Percentiles rank a stretch among this genome's conserved stretches.
These are phyloP conservation scores for Tapirus terrestris DNA, from an alignment of 2,113 vertebrate species.

Conservation along the genomic window DNA sequence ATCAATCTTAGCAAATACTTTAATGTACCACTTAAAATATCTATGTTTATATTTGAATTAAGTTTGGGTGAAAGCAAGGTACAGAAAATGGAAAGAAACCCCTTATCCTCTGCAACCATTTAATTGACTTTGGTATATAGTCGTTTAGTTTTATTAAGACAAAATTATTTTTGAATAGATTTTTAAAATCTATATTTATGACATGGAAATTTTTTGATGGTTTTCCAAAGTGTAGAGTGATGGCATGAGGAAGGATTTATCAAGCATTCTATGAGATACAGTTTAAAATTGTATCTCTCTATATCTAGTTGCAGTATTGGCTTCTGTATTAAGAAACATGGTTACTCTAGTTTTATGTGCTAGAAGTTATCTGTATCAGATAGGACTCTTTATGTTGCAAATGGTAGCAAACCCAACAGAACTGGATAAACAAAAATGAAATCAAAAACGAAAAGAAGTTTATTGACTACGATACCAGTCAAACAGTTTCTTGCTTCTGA, in stretches of 20 bases:
- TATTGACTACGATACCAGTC: not conserved
- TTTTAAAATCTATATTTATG: not conserved
- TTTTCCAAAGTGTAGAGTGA: not conserved
- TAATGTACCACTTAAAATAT: slow-evolving; percentile 18
- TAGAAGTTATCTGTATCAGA: not conserved
- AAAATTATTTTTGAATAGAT: not conserved
- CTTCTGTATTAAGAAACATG: not conserved
- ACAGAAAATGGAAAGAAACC: not conserved
- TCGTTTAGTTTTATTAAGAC: not conserved
- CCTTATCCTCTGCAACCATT: not conserved
- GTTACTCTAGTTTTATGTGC: not conserved
- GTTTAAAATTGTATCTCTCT: not conserved
- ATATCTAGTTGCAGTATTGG: not conserved
- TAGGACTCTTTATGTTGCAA: not conserved
- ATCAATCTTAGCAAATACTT: not conserved
- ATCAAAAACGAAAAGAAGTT: not conserved
- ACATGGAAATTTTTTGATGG: not conserved
- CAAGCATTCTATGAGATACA: not conserved
- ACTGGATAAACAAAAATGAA: not conserved
- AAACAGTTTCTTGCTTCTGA: not conserved
- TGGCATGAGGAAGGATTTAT: not conserved
- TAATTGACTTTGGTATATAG: slow-evolving; percentile 22
- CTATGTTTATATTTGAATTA: not conserved
- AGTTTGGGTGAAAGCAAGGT: not conserved
- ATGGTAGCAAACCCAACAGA: not conserved